phyloP scores from a whole-genome alignment of 2,113 vertebrate genomes.

The Bufo bufo region DNA sequence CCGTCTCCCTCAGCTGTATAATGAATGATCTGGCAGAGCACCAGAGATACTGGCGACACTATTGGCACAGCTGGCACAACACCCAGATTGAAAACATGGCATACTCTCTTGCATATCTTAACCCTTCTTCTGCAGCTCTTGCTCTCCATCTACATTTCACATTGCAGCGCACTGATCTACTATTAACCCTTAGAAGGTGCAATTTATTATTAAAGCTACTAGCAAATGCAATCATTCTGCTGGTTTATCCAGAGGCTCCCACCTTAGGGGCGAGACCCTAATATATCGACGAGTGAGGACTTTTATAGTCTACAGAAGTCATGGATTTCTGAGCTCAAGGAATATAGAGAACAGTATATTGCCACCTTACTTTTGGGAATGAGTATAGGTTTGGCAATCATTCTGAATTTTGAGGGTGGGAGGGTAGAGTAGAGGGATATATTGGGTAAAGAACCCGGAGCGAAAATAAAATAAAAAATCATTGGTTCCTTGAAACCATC shows the following conservation, averaged over 20 bases:
- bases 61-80: constrained; percentile 29
- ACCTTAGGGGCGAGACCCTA: background rate
- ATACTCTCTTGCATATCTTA: background rate
- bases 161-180: background rate
- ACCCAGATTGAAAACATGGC: constrained; percentile 16
- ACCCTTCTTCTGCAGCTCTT: background rate
- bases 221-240: background rate
- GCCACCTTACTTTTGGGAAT: too few species aligned
- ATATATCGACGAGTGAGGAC: too few species aligned
- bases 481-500: too few species aligned
- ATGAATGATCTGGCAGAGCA: constrained; percentile 30
- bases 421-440: too few species aligned
- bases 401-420: too few species aligned
- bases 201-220: background rate
- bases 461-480: too few species aligned
- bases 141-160: background rate
- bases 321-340: too few species aligned
- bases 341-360: too few species aligned
- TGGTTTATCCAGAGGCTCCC: background rate
- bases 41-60: constrained; percentile 33
- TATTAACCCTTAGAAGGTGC: background rate
- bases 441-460: too few species aligned
- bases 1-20: constrained; percentile 24
- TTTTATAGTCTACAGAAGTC: too few species aligned
- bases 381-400: too few species aligned